A percentile compares a stretch with the other conserved stretches of the same genome.
Evolutionary conservation across 2,888 invertebrate genomes (phyloP).

Genomic region (Tenodera sinensis): DNA sequence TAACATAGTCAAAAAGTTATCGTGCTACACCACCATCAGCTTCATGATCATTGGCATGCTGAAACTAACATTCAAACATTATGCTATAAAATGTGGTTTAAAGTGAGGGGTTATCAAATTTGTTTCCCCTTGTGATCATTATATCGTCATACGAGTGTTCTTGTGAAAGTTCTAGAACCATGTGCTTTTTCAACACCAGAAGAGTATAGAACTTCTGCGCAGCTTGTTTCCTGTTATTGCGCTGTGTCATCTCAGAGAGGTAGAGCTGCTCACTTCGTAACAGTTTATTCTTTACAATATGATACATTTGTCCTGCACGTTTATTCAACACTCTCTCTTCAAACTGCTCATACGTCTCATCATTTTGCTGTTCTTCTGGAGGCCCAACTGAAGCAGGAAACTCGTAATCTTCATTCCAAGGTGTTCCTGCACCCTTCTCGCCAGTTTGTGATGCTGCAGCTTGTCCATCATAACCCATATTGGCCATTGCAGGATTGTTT

Average conservation of each 20-base stretch:
- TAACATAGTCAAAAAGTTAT: not conserved
- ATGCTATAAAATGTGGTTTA: conserved; percentile 44
- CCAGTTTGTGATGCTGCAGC: conserved; percentile 59
- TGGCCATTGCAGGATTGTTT: conserved; percentile 55
- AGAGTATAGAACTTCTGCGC: conserved; percentile 99
- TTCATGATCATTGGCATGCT: not conserved
- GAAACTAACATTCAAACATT: not conserved
- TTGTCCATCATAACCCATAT: conserved; percentile 70
- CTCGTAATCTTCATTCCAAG: conserved; percentile 75
- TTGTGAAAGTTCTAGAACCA: conserved; percentile 85
- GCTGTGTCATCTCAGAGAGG: conserved; percentile 73
- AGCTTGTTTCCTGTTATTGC: conserved; percentile 86
- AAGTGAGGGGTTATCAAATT: conserved; percentile 75
- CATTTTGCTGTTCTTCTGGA: conserved; percentile 79
- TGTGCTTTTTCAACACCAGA: conserved; percentile 93
- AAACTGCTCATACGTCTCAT: conserved; percentile 89
- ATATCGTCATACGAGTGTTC: conserved; percentile 84
- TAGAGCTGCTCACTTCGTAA: conserved; percentile 59
- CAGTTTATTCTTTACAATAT: conserved; percentile 70
- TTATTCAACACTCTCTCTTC: conserved; percentile 90
- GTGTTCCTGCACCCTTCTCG: conserved; percentile 56
- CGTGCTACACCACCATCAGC: not conserved
- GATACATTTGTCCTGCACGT: conserved; percentile 87
- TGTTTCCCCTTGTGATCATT: conserved; percentile 74
- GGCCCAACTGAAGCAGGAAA: conserved; percentile 78